phyloP scores from a whole-genome alignment of 1,140 invertebrate species.

The Arion vulgaris region DNA sequence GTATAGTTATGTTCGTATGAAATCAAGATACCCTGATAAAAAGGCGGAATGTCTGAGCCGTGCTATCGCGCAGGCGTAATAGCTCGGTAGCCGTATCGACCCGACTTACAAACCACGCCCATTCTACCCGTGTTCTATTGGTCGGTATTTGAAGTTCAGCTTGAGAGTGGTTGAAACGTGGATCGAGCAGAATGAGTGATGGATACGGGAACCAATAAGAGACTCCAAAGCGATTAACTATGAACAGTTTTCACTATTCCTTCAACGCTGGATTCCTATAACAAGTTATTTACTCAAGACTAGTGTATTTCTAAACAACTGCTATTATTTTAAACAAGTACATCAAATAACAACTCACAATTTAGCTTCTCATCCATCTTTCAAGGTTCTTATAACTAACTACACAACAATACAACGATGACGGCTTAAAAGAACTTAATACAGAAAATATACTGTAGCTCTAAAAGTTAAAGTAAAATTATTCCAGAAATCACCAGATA shows the following conservation, averaged over 20 bases:
- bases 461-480: not conserved
- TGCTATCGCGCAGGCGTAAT: slow-evolving; percentile 16
- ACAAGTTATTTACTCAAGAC: not conserved
- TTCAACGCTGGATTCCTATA: not conserved
- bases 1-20: not conserved
- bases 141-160: not conserved
- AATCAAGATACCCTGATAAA: not conserved
- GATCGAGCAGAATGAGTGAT: not conserved
- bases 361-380: not conserved
- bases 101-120: not conserved
- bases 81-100: slow-evolving; percentile 22
- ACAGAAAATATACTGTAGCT: not conserved
- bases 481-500: not conserved
- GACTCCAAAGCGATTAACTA: not conserved
- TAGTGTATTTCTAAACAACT: slow-evolving; percentile 5
- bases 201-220: not conserved
- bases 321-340: not conserved
- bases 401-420: not conserved
- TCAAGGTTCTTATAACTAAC: not conserved
- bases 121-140: slow-evolving; percentile 4
- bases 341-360: not conserved
- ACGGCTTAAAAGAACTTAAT: not conserved
- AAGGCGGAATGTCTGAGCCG: not conserved
- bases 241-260: not conserved
- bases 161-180: not conserved